Evolutionary conservation across 2,888 invertebrate genomes (phyloP), one percentile per base, ranked within the genome.

Genomic region (Dryocosmus kuriphilus): DNA sequence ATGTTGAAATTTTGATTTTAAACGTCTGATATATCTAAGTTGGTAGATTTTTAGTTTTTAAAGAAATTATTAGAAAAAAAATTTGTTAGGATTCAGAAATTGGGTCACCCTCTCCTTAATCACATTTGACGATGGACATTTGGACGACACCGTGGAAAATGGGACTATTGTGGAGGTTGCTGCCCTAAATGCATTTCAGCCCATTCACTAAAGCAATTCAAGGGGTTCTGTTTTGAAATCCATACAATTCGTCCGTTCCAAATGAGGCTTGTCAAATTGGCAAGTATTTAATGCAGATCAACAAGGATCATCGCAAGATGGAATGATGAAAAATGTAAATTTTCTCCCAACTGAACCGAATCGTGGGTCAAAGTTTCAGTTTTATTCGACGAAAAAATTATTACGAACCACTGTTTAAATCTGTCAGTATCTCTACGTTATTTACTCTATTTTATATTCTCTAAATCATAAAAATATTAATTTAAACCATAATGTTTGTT

Each of bases 201-300:
- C 82, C 80, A 85, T 89, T 85, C 82, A 82, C 81, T 82, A 83
- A 77, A 77, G 74, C 79, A 80, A 82, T 81, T 80, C 77, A 80
- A 89, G 86, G 88, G 89, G 88, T 88, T 84, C 81, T 83, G 82
- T 83, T 84, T 83, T 82, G 84, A 82, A 83, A 80, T 83, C 83
- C 55, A 80, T 82, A 82, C 81, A 82, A 81, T 80, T 79, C 83
- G 81, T 83, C 84, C 85, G 77, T 77, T 84, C 82, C 71, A 85
- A 84, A 87, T 84, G 89, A 86, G 85, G 85, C 88, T 84, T 84
- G 83, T 82, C 89, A 85, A 89, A 89, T 88, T 82, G 83, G 74
- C 81, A 80, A 85, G 86, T 88, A 88, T 89, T 89, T 86, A 85
- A 89, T 84, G 84, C 84, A 85, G 82, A 86, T 86, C 87, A 86